Base-by-base conservation (phyloP, 1,140 invertebrate species). In the Cyphomyrmex costatus region DNA sequence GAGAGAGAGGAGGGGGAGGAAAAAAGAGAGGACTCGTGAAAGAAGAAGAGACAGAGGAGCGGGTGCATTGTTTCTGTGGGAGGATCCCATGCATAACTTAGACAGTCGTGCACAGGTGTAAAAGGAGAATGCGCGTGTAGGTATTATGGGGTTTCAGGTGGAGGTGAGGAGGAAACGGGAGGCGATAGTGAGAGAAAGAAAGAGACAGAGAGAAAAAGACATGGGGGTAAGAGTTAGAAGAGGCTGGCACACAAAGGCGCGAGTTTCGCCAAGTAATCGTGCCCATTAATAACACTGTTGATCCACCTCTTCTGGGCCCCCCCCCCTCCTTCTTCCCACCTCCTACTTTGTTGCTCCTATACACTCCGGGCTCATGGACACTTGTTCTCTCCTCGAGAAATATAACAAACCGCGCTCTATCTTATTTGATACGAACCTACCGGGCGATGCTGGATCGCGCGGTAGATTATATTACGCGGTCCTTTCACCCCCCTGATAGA, bases 61-160 rank as follows among this genome's bases (percentile, higher is more conserved):
- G 91, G 91, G 89, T 92, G 93, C 93, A 94, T 95, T 95, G 94
- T 94, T 95, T 94, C 94, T 94, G 93, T 94, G 94, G 93, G 94
- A 95, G 94, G 94, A 94, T 94, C 94, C 92, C 93, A 92, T 93
- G 94, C 93, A 94, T 94, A 94, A 94, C 91, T 94, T 93, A 93
- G 90, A 92, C 88, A 89, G 90, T 84, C 89, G 92, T 90, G 93
- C 93, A 95, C 94, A 95, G 94, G 94, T 95, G 94, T 94, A 94
- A 95, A 94, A 91, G 91, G 91, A 90, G 89, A 94, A 94, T 92
- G 91, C 90, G 89, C 90, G 91, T 86, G 86, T 89, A 83, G 90
- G 71, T 89, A 89, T 89, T 91, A 93, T 92, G 90, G 30, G 83
- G 88, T 91, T 86, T 87, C 85, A 24, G 79, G 61, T 65, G 77